Evolutionary conservation across 2,113 vertebrate genomes (phyloP), one percentile per base, ranked within the genome.

Genomic region (Hiodon alosoides): DNA sequence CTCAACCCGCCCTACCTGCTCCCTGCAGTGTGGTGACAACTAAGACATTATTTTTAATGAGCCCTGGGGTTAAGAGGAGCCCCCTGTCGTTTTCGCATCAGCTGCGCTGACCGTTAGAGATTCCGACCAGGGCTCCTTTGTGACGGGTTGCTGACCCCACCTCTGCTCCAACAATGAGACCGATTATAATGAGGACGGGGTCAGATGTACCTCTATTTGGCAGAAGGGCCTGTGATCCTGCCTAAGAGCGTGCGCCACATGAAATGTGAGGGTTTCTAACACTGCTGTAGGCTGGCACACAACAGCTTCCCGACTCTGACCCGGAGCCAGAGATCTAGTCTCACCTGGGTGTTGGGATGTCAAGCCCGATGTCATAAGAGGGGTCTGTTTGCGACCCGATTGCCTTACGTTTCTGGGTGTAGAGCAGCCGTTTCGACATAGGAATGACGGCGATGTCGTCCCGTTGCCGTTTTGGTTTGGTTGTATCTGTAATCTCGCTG

Each of bases 61-160:
- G 58, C 46, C 47, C 14, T 50, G 14, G 69, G 65, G 66, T 72
- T 79, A 75, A 75, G 55, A 72, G 52, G 67, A 4, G 71, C 67
- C 60, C 72, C 47, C 67, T 61, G 70, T 9, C 16, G 52, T 70
- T 31, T 13, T 2, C 51, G 16, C 52, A 7, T 52, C 51, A 11
- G 14, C 50, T 7, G 3, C 50, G 31, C 50, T 75, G 68, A 57
- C 17, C 46, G 52, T 71, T 72, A 70, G 54, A 8, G 74, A 55
- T 66, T 62, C 78, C 61, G 17, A 7, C 69, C 72, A 72, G 77
- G 67, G 53, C 53, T 60, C 46, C 73, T 69, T 73, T n/a, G 69
- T 77, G 62, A 61, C 66, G 48, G 57, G 47, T 64, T 69, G 48
- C 14, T 69, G 60, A 71, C 65, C 11, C 58, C 67, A 69, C 64